Percentiles rank a stretch among this genome's conserved stretches.
Conservation (phyloP, 2,797 vertebrate species). For the Malacoraja senta region DNA sequence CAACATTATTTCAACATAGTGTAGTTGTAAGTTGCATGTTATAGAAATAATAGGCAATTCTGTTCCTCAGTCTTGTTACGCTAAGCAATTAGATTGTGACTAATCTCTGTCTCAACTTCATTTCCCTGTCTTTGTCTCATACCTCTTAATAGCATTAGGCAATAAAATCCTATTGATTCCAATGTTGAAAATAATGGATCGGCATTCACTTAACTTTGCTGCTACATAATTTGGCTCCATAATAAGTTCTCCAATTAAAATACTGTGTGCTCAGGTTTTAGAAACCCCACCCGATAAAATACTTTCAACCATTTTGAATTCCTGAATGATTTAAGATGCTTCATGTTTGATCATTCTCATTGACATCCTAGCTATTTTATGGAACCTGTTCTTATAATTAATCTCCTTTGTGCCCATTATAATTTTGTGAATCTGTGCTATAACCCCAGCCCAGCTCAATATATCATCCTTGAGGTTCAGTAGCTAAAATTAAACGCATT, state of each 20-base stretch:
- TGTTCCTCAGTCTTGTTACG: not conserved
- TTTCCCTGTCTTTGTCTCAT: not conserved
- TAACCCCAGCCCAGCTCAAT: not conserved
- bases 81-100: not conserved
- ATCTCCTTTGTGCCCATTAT: not conserved
- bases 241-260: not conserved
- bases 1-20: not conserved
- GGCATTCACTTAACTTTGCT: not conserved
- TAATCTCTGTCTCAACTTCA: conserved; percentile 9
- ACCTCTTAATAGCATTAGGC: not conserved
- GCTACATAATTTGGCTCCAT: not conserved
- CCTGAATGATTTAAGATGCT: not conserved
- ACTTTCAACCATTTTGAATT: not conserved
- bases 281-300: not conserved
- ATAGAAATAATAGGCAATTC: conserved; percentile 5
- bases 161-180: not conserved
- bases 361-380: too few relatives aligned
- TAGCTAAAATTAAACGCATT: not conserved
- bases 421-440: not conserved
- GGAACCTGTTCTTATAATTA: not conserved
- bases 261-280: not conserved
- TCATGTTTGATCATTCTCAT: too few relatives aligned
- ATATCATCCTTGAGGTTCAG: not conserved
- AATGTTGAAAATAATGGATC: not conserved
- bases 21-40: not conserved